Evolutionary conservation across 2,888 invertebrate genomes (phyloP), one percentile per base, ranked within the genome.

Genomic region (Agriotes lineatus): DNA sequence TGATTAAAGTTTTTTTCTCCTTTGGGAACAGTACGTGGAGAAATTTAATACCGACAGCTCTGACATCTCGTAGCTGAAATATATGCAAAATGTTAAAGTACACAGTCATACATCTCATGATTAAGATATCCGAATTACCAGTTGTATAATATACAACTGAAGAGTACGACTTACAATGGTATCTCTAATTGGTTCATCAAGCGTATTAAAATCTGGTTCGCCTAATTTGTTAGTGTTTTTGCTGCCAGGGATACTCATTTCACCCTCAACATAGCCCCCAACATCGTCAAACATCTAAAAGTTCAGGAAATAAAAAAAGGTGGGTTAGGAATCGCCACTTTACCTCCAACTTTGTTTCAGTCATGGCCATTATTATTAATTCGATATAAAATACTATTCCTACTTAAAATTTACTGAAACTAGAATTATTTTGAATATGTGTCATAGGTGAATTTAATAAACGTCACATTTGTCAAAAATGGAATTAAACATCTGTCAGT

Each of bases 121-220:
- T n/a, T n/a, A n/a, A n/a, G n/a, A n/a, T n/a, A n/a, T n/a, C n/a
- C n/a, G n/a, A n/a, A n/a, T n/a, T n/a, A n/a, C n/a, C n/a, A n/a
- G n/a, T n/a, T n/a, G n/a, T n/a, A n/a, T n/a, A n/a, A n/a, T n/a
- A n/a, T n/a, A n/a, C n/a, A n/a, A n/a, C n/a, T n/a, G n/a, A n/a
- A n/a, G n/a, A 35, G 1, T 35, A 35, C 35, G n/a, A 86, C 91
- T 88, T 87, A 96, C 96, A 84, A 97, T 91, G 48, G 97, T 97
- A 74, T 94, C 95, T 81, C 90, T 91, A 67, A 97, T 96, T n/a
- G 97, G 97, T 85, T 97, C 97, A 86, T 97, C 97, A 61, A 97
- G 87, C 1, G 97, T 97, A 81, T 96, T 96, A 81, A 96, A 96
- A 75, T 95, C 93, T 3, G 90, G 89, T 63, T 88, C 86, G 33